Evolutionary conservation across 2,888 invertebrate genomes (phyloP).

Genomic region (Protophormia terraenovae): DNA sequence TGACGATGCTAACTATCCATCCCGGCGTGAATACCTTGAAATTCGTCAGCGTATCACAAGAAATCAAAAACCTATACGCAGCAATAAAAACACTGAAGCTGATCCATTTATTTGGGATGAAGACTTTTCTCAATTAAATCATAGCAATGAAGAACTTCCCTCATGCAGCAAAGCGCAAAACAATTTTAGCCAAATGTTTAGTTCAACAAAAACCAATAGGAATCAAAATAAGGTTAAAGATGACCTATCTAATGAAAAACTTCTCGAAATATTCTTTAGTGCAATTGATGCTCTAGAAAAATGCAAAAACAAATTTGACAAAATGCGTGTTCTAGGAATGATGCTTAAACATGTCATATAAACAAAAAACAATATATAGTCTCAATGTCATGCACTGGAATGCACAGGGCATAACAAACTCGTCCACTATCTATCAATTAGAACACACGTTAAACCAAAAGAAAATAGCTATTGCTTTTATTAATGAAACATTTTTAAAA

Average conservation of each 20-base stretch:
- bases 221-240: not conserved
- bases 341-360: too few species aligned
- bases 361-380: not conserved
- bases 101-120: not conserved
- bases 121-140: not conserved
- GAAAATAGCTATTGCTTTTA: not conserved
- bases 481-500: constrained; percentile 26
- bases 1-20: too few species aligned
- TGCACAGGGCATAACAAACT: constrained; percentile 17
- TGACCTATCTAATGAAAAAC: not conserved
- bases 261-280: not conserved
- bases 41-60: too few species aligned
- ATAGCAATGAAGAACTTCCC: not conserved
- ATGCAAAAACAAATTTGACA: constrained; percentile 19
- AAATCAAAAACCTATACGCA: too few species aligned
- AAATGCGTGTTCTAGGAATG: not conserved
- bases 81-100: too few species aligned
- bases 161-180: not conserved
- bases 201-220: not conserved
- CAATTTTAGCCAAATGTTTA: too few species aligned
- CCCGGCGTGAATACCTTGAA: too few species aligned
- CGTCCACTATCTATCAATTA: not conserved
- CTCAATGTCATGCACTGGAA: constrained; percentile 18
- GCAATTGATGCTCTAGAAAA: constrained; percentile 17
- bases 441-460: not conserved